These are phyloP conservation scores for Podotricha telesiphe DNA, from an alignment of 2,888 invertebrate species.

Conservation along the genomic window DNA sequence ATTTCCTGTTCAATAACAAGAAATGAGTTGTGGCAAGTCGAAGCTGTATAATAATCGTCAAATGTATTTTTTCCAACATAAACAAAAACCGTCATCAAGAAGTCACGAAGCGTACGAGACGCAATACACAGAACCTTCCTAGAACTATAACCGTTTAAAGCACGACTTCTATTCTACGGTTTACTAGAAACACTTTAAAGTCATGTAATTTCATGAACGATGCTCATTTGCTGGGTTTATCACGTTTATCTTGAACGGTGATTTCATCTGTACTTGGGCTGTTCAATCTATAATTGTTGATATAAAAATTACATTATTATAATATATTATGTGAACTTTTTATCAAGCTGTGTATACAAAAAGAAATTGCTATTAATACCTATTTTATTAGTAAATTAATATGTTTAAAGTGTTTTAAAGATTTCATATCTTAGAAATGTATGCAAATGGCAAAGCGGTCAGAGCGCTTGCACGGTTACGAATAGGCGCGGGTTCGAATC, in stretches of 20 bases:
- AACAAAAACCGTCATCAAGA: constrained; percentile 31
- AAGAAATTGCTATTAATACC: too few species aligned
- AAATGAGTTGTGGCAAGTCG: background rate
- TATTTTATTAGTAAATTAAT: too few species aligned
- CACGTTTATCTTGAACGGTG: constrained; percentile 33
- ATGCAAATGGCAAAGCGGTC: too few species aligned
- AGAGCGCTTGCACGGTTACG: too few species aligned
- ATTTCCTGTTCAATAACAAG: constrained; percentile 14
- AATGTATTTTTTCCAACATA: constrained; percentile 25
- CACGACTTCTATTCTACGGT: constrained; percentile 45
- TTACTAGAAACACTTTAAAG: constrained; percentile 44
- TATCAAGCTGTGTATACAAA: background rate
- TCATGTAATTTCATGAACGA: constrained; percentile 39
- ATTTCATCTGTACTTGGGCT: constrained; percentile 19
- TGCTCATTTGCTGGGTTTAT: constrained; percentile 36
- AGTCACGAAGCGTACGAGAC: constrained; percentile 39
- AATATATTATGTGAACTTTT: constrained; percentile 4
- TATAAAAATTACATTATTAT: constrained; percentile 16
- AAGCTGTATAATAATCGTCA: constrained; percentile 18
- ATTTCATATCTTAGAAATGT: background rate
- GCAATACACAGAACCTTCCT: constrained; percentile 49
- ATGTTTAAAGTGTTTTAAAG: too few species aligned
- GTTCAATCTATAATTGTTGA: constrained; percentile 12
- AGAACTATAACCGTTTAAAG: constrained; percentile 51
- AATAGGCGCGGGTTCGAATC: too few species aligned